Percentiles rank a stretch among this genome's conserved stretches.
phyloP scores from a whole-genome alignment of 35 echinoderm and acorn worm species.

The Strongylocentrotus purpuratus region DNA sequence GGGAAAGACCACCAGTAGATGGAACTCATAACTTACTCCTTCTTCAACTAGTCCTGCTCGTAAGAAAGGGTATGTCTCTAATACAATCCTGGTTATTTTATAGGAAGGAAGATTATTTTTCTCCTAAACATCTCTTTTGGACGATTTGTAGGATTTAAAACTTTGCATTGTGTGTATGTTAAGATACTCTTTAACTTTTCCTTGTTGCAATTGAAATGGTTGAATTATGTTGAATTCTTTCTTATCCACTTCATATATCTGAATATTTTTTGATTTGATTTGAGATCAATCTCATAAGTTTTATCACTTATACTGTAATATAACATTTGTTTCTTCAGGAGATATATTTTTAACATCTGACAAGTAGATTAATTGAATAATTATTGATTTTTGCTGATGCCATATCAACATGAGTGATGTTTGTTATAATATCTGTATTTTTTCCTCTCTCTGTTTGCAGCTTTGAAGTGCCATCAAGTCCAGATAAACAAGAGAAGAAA shows the following conservation, averaged over 20 bases:
- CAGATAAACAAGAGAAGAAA: constrained; percentile 82
- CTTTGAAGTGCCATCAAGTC: constrained; percentile 73
- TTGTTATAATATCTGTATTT: neutral
- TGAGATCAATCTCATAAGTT: neutral
- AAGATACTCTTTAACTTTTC: no score
- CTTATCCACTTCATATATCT: no score
- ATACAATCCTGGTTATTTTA: neutral
- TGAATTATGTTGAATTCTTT: no score
- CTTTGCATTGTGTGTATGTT: no score
- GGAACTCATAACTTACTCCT: constrained; percentile 82
- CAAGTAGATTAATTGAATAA: neutral
- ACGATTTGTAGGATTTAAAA: no score
- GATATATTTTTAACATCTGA: neutral
- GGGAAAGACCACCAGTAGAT: constrained; percentile 88
- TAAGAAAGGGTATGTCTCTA: neutral
- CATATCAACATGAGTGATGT: no score
- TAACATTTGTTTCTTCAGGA: neutral
- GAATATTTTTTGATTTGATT: no score
- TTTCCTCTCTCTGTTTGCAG: constrained; percentile 47
- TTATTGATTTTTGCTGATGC: neutral
- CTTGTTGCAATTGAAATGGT: no score
- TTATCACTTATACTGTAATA: neutral
- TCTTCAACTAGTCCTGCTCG: constrained; percentile 73
- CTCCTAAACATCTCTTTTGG: no score
- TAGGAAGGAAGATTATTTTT: no score